Percentiles rank a stretch among this genome's conserved stretches.
Evolutionary conservation across 2,113 vertebrate genomes (phyloP).

Genomic region (Dipodomys ordii): DNA sequence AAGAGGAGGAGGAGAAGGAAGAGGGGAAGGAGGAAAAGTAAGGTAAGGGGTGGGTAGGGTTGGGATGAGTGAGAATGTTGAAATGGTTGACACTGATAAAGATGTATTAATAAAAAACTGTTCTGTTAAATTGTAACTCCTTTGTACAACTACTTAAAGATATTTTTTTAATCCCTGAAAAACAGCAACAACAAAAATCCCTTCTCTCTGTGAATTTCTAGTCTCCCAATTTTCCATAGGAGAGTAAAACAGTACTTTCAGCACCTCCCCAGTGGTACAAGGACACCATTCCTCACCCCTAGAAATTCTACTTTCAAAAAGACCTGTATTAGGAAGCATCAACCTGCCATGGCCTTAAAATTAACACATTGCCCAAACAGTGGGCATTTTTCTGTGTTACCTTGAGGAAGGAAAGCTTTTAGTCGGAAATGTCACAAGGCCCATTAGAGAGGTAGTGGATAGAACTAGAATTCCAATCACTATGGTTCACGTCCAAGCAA

Average conservation of each 20-base stretch:
- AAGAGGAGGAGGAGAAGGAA: no score
- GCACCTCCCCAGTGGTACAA: neutral
- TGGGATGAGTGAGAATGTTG: no score
- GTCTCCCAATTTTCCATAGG: neutral
- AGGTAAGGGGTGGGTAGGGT: no score
- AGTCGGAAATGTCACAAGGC: neutral
- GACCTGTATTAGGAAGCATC: neutral
- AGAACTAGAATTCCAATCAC: neutral
- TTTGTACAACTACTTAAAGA: no score
- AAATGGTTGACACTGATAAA: no score
- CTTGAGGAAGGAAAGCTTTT: neutral
- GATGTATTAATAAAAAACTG: no score
- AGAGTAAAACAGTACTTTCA: neutral
- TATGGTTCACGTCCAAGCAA: neutral
- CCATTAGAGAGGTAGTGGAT: neutral
- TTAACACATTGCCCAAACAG: neutral
- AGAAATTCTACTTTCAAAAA: neutral
- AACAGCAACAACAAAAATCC: no score
- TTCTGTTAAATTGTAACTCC: no score
- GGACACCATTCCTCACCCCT: no score
- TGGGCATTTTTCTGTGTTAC: neutral
- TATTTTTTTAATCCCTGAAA: no score
- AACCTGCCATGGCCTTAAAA: neutral
- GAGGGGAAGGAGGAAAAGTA: no score
- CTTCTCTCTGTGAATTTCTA: neutral